A percentile compares a stretch with the other conserved stretches of the same genome.
phyloP scores from a whole-genome alignment of 2,888 invertebrate species.

The Drosophila mimetica region DNA sequence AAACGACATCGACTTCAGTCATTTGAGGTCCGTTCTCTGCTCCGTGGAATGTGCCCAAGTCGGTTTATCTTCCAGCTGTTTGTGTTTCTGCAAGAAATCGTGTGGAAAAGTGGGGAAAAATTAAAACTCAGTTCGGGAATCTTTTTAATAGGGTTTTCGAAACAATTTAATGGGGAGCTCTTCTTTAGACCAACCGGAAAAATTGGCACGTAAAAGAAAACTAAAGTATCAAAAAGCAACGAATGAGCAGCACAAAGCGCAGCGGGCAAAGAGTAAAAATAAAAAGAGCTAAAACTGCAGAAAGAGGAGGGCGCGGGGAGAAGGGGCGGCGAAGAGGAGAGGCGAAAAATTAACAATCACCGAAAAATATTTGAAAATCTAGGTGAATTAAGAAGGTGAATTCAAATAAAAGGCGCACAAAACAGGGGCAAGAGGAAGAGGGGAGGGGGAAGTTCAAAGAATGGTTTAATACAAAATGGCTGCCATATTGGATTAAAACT shows the following conservation, averaged over 20 bases:
- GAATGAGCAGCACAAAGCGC: slow-evolving; percentile 58
- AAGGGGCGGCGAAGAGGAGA: slow-evolving; percentile 48
- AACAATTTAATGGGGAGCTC: slow-evolving; percentile 8
- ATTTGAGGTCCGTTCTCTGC: slow-evolving; percentile 68
- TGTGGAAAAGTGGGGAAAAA: not conserved
- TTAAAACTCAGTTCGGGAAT: slow-evolving; percentile 10
- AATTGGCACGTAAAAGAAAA: slow-evolving; percentile 67
- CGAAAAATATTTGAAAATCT: slow-evolving; percentile 63
- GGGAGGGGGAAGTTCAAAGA: slow-evolving; percentile 54
- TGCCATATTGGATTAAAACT: slow-evolving; percentile 82
- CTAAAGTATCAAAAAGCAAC: slow-evolving; percentile 62
- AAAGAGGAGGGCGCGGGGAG: slow-evolving; percentile 19
- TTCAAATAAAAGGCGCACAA: slow-evolving; percentile 23
- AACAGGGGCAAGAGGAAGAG: slow-evolving; percentile 9
- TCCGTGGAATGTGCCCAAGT: slow-evolving; percentile 51
- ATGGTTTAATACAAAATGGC: slow-evolving; percentile 79
- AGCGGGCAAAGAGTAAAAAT: slow-evolving; percentile 43
- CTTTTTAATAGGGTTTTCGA: not conserved
- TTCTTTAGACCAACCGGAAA: slow-evolving; percentile 57
- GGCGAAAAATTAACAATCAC: slow-evolving; percentile 44
- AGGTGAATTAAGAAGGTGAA: slow-evolving; percentile 60
- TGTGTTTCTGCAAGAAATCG: slow-evolving; percentile 37
- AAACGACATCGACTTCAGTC: slow-evolving; percentile 82
- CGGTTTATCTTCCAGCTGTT: slow-evolving; percentile 33
- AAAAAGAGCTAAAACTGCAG: slow-evolving; percentile 49